Evolutionary conservation across 2,797 vertebrate genomes (phyloP), one percentile per base, ranked within the genome.

Genomic region (Petrocephalus sullivani): DNA sequence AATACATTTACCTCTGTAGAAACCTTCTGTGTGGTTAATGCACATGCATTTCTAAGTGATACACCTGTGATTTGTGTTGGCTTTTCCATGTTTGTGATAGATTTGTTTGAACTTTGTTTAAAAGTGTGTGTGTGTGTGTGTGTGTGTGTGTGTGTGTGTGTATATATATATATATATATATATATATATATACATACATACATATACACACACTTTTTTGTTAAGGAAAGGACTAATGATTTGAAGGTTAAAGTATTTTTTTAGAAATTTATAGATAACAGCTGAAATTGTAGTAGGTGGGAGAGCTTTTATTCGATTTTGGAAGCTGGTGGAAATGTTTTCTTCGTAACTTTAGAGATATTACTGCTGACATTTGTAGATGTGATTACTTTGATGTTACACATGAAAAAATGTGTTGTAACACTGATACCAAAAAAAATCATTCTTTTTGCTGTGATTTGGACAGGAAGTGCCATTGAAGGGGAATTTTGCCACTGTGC

Each of bases 301-400:
- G 60, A 86, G 19, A 33, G 54, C 56, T 41, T 58, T 86, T 60
- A 57, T 54, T 37, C 37, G 54, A 56, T 58, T 9, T 85, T 58
- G 33, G 54, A 51, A 83, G 81, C 19, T 83, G 81, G 81, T 83
- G 21, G 23, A 51, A 21, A 1, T 53, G 19, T 86, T 86, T 41
- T 33, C 51, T 21, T 84, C 82, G 0, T 28, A 56, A 33, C 6
- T 85, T 85, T 85, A 54, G 49, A 54, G 54, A 33, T 54, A 86
- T 58, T 41, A 54, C n/a, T 46, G 54, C 54, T 86, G 54, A 60
- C 85, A 61, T 86, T 86, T 58, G 14, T 81, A 49, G 75, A 81
- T 81, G 75, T 81, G 75, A 81, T 81, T 81, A 49, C 28, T 86
- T 86, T n/a, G 51, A 84, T 84, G 51, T 53, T 84, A 60, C 60